Evolutionary conservation across 2,888 invertebrate genomes (phyloP).

Genomic region (Leptinotarsa juncta): DNA sequence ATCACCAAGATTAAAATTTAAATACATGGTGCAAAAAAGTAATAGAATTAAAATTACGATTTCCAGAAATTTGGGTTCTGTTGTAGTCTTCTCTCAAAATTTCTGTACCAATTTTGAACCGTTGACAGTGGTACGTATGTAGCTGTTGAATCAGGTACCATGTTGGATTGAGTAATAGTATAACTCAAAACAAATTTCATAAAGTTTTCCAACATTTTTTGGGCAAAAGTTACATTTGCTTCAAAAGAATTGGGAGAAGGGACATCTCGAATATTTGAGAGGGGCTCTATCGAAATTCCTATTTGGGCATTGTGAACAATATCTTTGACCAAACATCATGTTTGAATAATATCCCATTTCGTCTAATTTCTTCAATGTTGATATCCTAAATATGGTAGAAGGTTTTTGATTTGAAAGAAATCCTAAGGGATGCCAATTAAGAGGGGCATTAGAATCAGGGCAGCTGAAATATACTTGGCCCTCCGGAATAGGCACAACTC

Average conservation of each 20-base stretch:
- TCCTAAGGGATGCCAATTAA: constrained; percentile 95
- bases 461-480: constrained; percentile 93
- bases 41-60: constrained; percentile 53
- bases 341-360: constrained; percentile 72
- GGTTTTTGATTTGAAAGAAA: constrained; percentile 94
- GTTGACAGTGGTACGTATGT: constrained; percentile 89
- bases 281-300: constrained; percentile 82
- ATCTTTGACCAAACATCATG: constrained; percentile 80
- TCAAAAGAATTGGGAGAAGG: constrained; percentile 55
- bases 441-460: constrained; percentile 89
- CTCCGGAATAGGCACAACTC: constrained; percentile 83
- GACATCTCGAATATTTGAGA: constrained; percentile 67
- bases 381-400: constrained; percentile 96
- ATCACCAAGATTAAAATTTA: constrained; percentile 91
- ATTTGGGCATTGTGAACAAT: constrained; percentile 94
- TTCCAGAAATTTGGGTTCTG: constrained; percentile 97
- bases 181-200: constrained; percentile 94
- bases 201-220: constrained; percentile 94
- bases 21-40: constrained; percentile 88
- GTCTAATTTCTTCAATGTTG: constrained; percentile 83
- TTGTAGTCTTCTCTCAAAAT: constrained; percentile 87
- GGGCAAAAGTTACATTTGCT: constrained; percentile 75
- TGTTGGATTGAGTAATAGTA: constrained; percentile 82
- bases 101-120: constrained; percentile 93
- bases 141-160: constrained; percentile 82